Evolutionary conservation across 2,113 vertebrate genomes (phyloP).

Genomic region (Aptenodytes forsteri): DNA sequence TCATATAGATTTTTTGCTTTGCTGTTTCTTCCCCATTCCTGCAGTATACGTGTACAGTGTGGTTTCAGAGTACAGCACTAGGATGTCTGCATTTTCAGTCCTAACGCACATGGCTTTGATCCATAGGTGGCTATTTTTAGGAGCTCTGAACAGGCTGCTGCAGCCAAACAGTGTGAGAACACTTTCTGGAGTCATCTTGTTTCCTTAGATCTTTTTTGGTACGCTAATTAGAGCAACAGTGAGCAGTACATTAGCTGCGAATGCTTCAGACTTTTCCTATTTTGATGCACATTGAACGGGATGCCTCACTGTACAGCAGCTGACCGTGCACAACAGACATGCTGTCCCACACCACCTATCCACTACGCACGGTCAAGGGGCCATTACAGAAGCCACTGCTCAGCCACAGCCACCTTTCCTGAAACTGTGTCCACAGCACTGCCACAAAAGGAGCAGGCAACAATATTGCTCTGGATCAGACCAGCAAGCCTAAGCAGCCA

Average conservation of each 20-base stretch:
- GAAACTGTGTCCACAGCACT: background rate
- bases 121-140: background rate
- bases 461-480: background rate
- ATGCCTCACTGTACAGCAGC: background rate
- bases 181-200: background rate
- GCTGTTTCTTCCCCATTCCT: background rate
- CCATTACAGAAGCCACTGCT: background rate
- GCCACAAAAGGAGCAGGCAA: background rate
- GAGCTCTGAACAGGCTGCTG: background rate
- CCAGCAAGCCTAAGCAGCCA: background rate
- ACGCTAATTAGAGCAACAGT: background rate
- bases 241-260: background rate
- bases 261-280: background rate
- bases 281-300: background rate
- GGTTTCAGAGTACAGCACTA: background rate
- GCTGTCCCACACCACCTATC: accelerated
- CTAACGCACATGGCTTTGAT: background rate
- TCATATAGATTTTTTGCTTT: background rate
- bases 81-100: background rate
- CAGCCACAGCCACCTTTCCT: background rate
- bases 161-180: background rate
- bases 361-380: background rate
- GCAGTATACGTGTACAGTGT: background rate
- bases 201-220: background rate
- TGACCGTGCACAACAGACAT: background rate